Percentiles rank a stretch among this genome's conserved stretches.
Conservation (phyloP, 2,113 vertebrate genomes). For the Chamaetylas fuelleborni region DNA sequence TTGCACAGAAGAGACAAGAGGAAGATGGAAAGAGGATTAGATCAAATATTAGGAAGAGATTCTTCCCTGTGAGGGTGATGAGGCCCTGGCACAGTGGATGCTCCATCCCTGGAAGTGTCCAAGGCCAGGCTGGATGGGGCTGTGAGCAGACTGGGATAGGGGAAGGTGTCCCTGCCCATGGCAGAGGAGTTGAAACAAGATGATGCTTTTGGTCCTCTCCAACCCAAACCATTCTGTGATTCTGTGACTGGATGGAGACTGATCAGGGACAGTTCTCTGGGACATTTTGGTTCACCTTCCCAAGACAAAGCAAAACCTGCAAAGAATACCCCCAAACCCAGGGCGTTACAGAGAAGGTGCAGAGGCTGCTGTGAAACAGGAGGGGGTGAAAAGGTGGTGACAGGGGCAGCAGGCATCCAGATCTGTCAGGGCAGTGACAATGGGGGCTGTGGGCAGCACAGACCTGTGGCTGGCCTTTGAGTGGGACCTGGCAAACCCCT, state of each 20-base stretch:
- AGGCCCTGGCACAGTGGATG: background rate
- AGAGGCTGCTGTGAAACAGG: background rate
- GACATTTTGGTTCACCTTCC: background rate
- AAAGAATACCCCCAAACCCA: background rate
- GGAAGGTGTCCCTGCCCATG: background rate
- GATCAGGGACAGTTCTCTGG: fast-evolving
- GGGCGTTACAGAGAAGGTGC: background rate
- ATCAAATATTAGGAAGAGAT: background rate
- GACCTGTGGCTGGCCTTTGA: background rate
- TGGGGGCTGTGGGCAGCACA: background rate
- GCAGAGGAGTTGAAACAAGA: background rate
- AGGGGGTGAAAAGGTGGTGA: fast-evolving
- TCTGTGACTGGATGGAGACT: fast-evolving
- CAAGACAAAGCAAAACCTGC: background rate
- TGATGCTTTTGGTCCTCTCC: background rate
- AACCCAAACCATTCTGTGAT: background rate
- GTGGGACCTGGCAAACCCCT: background rate
- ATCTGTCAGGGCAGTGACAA: fast-evolving
- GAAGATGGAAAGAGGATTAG: background rate
- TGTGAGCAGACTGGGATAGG: background rate
- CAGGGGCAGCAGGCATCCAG: fast-evolving
- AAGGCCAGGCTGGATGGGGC: background rate
- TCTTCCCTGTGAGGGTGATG: background rate
- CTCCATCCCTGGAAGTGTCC: background rate
- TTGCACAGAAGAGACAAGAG: background rate